These are phyloP conservation scores for Seriola dumerili DNA, from an alignment of 2,113 vertebrate genomes.

Conservation along the genomic window DNA sequence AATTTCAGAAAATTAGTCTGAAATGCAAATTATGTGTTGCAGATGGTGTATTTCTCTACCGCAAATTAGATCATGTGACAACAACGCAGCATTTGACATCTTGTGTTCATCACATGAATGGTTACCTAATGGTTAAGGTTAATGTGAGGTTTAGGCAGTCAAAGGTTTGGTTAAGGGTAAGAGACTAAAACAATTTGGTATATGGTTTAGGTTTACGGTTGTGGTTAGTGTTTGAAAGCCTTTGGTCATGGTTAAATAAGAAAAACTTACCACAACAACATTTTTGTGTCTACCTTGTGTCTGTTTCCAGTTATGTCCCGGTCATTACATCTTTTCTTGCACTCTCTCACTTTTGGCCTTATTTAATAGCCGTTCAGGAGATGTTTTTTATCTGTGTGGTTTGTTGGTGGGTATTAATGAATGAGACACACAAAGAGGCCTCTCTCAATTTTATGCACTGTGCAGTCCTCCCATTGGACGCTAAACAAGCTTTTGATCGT, in stretches of 20 bases:
- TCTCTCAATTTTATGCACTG: background rate
- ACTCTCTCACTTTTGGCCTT: constrained; percentile 5
- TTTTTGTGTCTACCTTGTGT: constrained; percentile 38
- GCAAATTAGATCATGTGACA: constrained; percentile 36
- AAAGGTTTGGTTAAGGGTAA: constrained; percentile 52
- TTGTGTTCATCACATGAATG: constrained; percentile 53
- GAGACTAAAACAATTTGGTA: constrained; percentile 39
- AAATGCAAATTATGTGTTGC: constrained; percentile 42
- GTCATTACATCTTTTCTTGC: constrained; percentile 11
- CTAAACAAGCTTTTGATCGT: too few relatives aligned
- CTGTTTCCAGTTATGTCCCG: constrained; percentile 38
- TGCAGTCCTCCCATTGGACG: too few relatives aligned
- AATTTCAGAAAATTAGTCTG: constrained; percentile 39
- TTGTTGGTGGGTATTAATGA: constrained; percentile 38
- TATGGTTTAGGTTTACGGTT: constrained; percentile 43
- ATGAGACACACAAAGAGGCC: constrained; percentile 39
- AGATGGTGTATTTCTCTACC: constrained; percentile 12
- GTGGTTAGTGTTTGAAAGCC: constrained; percentile 48
- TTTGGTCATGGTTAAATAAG: constrained; percentile 47
- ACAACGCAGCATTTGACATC: constrained; percentile 38
- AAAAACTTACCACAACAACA: constrained; percentile 38
- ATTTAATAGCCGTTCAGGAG: background rate
- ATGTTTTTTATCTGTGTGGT: constrained; percentile 4
- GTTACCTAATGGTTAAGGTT: constrained; percentile 43
- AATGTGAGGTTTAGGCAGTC: constrained; percentile 42